Conservation (phyloP, 2,797 vertebrate genomes). For the Gymnothorax javanicus region DNA sequence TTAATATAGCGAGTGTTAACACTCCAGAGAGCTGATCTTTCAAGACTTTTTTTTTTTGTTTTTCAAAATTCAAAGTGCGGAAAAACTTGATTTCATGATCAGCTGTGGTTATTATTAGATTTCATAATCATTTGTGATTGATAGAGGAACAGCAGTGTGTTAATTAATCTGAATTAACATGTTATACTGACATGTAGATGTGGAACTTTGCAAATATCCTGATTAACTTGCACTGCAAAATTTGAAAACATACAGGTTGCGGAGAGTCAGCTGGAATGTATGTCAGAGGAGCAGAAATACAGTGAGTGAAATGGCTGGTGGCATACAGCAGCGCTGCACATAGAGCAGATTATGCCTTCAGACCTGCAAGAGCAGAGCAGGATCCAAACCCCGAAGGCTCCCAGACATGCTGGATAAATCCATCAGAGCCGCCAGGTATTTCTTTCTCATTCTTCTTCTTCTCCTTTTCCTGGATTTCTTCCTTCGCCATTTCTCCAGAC, state of each 20-base stretch:
- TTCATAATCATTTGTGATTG: too few relatives aligned
- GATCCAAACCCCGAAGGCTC: slow-evolving; percentile 15
- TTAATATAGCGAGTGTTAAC: too few relatives aligned
- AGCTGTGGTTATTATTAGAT: too few relatives aligned
- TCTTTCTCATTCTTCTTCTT: neutral
- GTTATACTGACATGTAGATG: neutral
- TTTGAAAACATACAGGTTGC: neutral
- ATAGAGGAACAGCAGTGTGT: too few relatives aligned
- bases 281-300: neutral
- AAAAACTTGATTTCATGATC: too few relatives aligned
- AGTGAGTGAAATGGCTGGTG: slow-evolving; percentile 32
- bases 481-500: slow-evolving; percentile 28
- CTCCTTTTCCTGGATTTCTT: slow-evolving; percentile 21
- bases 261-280: neutral
- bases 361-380: neutral
- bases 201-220: neutral
- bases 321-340: slow-evolving; percentile 26
- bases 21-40: too few relatives aligned
- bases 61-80: too few relatives aligned
- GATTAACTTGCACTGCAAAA: neutral
- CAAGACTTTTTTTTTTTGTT: too few relatives aligned
- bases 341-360: slow-evolving; percentile 27
- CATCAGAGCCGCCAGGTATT: slow-evolving; percentile 28
- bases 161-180: too few relatives aligned
- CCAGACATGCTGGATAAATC: slow-evolving; percentile 34